Percentiles rank a stretch among this genome's conserved stretches.
phyloP scores from a whole-genome alignment of 2,113 vertebrate genomes.

The Asarcornis scutulata region DNA sequence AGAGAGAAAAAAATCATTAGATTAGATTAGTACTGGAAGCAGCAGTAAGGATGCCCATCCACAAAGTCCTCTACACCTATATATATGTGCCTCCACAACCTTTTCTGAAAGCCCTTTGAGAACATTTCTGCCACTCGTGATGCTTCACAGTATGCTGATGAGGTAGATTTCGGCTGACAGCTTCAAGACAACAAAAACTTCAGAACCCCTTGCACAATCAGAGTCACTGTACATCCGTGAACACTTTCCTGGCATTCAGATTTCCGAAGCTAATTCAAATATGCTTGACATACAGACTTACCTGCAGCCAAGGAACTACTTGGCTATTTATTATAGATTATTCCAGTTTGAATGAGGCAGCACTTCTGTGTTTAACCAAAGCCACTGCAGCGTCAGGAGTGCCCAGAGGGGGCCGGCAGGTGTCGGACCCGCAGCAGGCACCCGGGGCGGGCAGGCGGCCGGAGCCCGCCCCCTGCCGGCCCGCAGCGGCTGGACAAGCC shows the following conservation, averaged over 20 bases:
- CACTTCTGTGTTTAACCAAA: neutral
- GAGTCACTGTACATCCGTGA: neutral
- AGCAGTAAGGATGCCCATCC: neutral
- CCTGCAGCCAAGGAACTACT: neutral
- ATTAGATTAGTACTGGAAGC: neutral
- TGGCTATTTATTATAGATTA: neutral
- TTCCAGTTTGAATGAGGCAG: neutral
- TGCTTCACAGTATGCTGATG: neutral
- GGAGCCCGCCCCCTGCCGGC: neutral
- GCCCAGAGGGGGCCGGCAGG: too few relatives aligned
- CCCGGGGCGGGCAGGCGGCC: too few relatives aligned
- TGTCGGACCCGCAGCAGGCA: neutral
- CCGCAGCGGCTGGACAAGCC: too few relatives aligned
- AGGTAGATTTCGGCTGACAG: neutral
- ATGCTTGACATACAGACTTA: neutral
- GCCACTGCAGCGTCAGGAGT: rapidly evolving
- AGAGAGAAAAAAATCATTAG: neutral
- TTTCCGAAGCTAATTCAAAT: neutral
- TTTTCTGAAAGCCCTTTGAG: neutral
- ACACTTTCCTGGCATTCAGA: neutral
- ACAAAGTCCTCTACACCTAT: neutral
- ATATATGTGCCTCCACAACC: neutral
- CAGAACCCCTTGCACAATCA: neutral
- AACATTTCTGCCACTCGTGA: neutral
- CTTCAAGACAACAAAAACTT: neutral